Evolutionary conservation across 2,113 vertebrate species (phyloP).

Genomic region (Gadus macrocephalus): DNA sequence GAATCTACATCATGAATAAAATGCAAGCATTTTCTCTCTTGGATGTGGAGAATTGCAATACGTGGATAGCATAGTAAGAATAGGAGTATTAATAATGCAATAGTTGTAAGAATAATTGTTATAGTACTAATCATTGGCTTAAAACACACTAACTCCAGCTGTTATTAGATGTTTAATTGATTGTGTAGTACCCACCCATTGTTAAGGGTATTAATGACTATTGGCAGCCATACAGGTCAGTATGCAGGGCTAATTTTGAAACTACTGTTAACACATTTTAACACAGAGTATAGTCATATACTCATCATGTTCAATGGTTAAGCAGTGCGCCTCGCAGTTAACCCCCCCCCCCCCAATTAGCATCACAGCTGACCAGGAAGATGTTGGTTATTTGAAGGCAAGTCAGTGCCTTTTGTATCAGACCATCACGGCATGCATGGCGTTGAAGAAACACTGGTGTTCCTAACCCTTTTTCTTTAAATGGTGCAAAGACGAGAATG

Average conservation of each 20-base stretch:
- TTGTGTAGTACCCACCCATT: conserved; percentile 4
- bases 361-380: conserved; percentile 12
- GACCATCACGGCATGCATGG: conserved; percentile 8
- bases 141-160: not conserved
- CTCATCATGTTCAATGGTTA: conserved; percentile 13
- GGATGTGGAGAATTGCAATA: conserved; percentile 10
- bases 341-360: not conserved
- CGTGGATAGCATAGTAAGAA: conserved; percentile 17
- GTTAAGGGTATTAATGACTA: conserved; percentile 32
- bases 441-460: conserved; percentile 7
- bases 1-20: conserved; percentile 6
- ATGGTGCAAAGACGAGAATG: conserved; percentile 12
- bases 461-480: too few species aligned
- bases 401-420: conserved; percentile 50
- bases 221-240: conserved; percentile 15
- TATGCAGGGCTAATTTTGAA: not conserved
- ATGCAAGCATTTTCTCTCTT: conserved; percentile 4
- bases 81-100: conserved; percentile 25
- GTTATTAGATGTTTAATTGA: not conserved
- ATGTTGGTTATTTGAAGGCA: conserved; percentile 49
- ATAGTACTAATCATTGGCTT: conserved; percentile 38
- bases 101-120: conserved; percentile 32
- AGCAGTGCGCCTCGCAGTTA: conserved; percentile 19
- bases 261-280: too few species aligned
- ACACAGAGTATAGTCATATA: too few species aligned